Evolutionary conservation across 2,113 vertebrate species (phyloP).

Genomic region (Ardeotis arabs): DNA sequence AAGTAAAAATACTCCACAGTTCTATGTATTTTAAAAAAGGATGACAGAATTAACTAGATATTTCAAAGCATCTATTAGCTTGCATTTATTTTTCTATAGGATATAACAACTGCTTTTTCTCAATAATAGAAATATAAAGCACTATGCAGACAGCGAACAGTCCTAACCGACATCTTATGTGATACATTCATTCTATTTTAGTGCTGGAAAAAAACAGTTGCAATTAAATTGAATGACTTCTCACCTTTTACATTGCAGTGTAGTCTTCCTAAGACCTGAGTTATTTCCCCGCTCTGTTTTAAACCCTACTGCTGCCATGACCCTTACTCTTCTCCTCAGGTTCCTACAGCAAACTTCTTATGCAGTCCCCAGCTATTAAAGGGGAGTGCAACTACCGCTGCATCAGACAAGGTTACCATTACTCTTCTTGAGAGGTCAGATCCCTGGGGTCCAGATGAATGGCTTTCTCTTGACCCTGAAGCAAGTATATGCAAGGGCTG

Average conservation of each 20-base stretch:
- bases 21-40: background rate
- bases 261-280: background rate
- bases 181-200: background rate
- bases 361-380: background rate
- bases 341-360: background rate
- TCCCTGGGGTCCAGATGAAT: background rate
- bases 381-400: background rate
- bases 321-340: background rate
- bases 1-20: background rate
- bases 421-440: background rate
- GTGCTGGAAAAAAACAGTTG: background rate
- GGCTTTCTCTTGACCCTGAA: background rate
- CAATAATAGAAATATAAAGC: background rate
- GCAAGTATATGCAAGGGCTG: background rate
- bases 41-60: background rate
- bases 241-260: background rate
- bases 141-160: background rate
- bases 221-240: background rate
- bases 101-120: background rate
- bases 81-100: background rate
- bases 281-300: background rate
- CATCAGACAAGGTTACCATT: background rate
- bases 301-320: background rate
- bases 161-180: background rate
- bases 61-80: background rate